Evolutionary conservation across 2,113 vertebrate genomes (phyloP).

Genomic region (Istiophorus platypterus): DNA sequence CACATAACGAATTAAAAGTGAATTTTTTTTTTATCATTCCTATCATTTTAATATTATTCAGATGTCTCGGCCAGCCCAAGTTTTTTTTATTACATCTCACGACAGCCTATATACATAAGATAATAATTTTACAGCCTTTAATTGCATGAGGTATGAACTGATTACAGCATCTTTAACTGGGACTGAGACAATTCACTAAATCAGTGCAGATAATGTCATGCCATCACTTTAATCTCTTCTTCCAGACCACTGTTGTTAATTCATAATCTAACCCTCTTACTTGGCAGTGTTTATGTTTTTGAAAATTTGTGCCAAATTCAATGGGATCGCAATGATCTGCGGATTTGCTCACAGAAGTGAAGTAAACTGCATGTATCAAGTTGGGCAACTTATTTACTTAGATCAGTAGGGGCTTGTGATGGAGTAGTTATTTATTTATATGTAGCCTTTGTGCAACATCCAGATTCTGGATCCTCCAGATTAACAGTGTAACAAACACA

Average conservation of each 20-base stretch:
- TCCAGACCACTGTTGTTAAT: slow-evolving; percentile 12
- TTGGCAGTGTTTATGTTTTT: neutral
- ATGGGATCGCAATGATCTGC: neutral
- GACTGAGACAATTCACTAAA: slow-evolving; percentile 24
- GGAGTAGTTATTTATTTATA: neutral
- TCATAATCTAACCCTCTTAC: neutral
- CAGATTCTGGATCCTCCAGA: too few species aligned
- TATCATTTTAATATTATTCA: neutral
- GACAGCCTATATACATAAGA: neutral
- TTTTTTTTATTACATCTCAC: neutral
- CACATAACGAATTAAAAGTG: neutral
- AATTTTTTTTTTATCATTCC: neutral
- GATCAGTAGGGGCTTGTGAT: neutral
- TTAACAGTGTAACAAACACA: too few species aligned
- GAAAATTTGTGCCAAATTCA: neutral
- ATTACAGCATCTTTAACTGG: slow-evolving; percentile 8
- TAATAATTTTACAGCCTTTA: neutral
- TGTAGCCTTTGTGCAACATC: neutral
- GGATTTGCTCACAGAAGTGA: neutral
- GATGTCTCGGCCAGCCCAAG: neutral
- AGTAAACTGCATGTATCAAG: neutral
- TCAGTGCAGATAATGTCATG: slow-evolving; percentile 10
- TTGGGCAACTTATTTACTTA: too few species aligned
- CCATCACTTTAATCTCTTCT: slow-evolving; percentile 11
- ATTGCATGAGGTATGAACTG: neutral